A percentile compares a stretch with the other conserved stretches of the same genome.
Evolutionary conservation across 2,888 invertebrate genomes (phyloP).

Genomic region (Drosophila paramelanica): DNA sequence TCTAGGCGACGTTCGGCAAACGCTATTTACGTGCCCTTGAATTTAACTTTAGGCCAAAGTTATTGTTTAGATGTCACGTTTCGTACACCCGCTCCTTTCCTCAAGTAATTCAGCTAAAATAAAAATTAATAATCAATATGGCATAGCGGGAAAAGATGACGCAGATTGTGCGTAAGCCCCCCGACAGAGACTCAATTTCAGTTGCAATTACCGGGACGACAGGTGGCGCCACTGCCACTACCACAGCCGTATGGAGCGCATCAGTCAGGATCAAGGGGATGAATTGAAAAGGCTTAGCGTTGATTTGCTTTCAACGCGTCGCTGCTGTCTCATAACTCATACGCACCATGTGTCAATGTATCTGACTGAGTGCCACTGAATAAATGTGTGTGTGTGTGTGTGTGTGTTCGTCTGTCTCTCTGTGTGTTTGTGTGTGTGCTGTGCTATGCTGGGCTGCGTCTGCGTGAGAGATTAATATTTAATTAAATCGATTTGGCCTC

Average conservation of each 20-base stretch:
- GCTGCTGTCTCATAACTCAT: constrained; percentile 50
- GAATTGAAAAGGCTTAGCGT: constrained; percentile 41
- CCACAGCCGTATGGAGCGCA: constrained; percentile 7
- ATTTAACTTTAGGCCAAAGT: constrained; percentile 22
- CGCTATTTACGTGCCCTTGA: constrained; percentile 69
- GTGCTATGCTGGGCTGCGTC: constrained; percentile 11
- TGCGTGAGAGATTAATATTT: constrained; percentile 65
- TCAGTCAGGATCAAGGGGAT: constrained; percentile 30
- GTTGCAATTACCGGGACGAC: background rate
- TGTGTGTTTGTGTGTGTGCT: constrained; percentile 1
- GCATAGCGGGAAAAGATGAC: constrained; percentile 13
- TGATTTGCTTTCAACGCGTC: constrained; percentile 37
- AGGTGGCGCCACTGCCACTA: constrained; percentile 27
- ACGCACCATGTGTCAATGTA: constrained; percentile 40
- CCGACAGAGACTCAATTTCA: constrained; percentile 1
- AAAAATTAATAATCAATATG: constrained; percentile 76
- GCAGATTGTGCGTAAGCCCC: constrained; percentile 40
- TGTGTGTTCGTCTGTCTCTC: background rate
- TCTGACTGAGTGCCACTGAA: constrained; percentile 1
- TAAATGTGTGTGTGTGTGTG: background rate
- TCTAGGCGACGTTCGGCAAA: constrained; percentile 39
- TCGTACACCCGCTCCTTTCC: background rate
- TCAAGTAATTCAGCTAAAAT: constrained; percentile 29
- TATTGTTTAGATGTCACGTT: constrained; percentile 41
- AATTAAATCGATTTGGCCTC: constrained; percentile 68